Evolutionary conservation across 1,140 invertebrate species (phyloP), one percentile per base, ranked within the genome.

Genomic region (Plodia interpunctella): DNA sequence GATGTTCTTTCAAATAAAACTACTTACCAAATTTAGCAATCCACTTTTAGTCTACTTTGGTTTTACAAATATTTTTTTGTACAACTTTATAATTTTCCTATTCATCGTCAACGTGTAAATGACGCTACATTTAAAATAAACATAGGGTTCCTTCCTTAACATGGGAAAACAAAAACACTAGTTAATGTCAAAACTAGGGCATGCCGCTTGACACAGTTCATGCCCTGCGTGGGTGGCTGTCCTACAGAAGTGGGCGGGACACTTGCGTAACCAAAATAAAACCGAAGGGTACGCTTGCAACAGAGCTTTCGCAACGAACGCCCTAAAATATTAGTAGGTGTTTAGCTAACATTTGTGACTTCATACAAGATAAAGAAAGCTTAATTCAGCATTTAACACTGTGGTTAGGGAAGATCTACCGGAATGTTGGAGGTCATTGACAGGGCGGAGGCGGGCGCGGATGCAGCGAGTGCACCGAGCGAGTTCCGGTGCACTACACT

Each of bases 401-500:
- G 30, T 11, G 11, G 6, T 6, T 9, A 32, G 30, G n/a, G 30
- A 32, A 32, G 30, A 32, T 32, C 6, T 32, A 32, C 30, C 30
- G 30, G 30, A 57, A 57, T 49, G 44, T 63, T 72, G 68, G 79
- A 82, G 86, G 84, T 87, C 86, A 86, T 86, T 87, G 86, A 87
- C 86, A 87, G 83, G 66, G 70, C 76, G 70, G 71, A 85, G 82
- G 69, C 70, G 69, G 58, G 62, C 66, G 74, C 78, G 82, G 76
- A 83, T 88, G 86, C 86, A 88, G 68, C 72, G 81, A 83, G 69
- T 87, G 86, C 84, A 87, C 72, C 73, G 78, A 77, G 77, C 83
- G 73, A 81, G 83, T 87, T 86, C 84, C 84, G 84, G 86, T 86
- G 83, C 83, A 83, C 77, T 80, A 81, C 81, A 76, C 72, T 71